A percentile compares a stretch with the other conserved stretches of the same genome.
Conservation (phyloP, 2,888 invertebrate genomes). For the Mamestra brassicae region DNA sequence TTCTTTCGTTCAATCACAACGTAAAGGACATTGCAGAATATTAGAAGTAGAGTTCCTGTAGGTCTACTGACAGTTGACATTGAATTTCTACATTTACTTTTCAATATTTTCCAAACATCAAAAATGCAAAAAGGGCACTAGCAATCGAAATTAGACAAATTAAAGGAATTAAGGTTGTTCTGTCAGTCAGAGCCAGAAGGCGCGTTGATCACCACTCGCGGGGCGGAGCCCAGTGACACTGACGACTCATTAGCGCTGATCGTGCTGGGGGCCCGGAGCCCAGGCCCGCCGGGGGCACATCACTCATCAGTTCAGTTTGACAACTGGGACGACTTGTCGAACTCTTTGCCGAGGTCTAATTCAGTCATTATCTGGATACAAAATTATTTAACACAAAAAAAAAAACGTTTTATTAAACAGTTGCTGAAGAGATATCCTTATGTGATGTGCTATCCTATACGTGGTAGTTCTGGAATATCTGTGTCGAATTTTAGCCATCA, state of each 20-base stretch:
- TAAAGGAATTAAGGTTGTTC: conserved; percentile 66
- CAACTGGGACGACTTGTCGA: conserved; percentile 27
- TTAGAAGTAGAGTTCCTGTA: neutral
- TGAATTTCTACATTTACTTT: neutral
- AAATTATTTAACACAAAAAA: neutral
- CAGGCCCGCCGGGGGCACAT: conserved; percentile 32
- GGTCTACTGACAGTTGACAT: neutral
- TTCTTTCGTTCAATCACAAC: neutral
- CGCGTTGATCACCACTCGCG: conserved; percentile 59
- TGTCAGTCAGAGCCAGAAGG: conserved; percentile 66
- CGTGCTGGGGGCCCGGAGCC: conserved; percentile 32
- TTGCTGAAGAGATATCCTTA: neutral
- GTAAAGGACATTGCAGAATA: neutral
- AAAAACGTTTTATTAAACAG: neutral
- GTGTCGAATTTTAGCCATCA: too few species aligned
- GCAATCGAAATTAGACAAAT: conserved; percentile 69
- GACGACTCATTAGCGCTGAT: conserved; percentile 83
- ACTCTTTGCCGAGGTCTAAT: conserved; percentile 31
- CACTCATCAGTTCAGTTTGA: conserved; percentile 49
- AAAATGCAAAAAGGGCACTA: conserved; percentile 34
- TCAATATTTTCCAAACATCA: neutral
- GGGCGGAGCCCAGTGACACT: conserved; percentile 78
- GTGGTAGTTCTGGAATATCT: neutral
- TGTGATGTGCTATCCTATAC: too few species aligned
- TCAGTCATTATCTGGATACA: neutral